Evolutionary conservation across 1,140 invertebrate species (phyloP), one percentile per base, ranked within the genome.

Genomic region (Ceratitis capitata): DNA sequence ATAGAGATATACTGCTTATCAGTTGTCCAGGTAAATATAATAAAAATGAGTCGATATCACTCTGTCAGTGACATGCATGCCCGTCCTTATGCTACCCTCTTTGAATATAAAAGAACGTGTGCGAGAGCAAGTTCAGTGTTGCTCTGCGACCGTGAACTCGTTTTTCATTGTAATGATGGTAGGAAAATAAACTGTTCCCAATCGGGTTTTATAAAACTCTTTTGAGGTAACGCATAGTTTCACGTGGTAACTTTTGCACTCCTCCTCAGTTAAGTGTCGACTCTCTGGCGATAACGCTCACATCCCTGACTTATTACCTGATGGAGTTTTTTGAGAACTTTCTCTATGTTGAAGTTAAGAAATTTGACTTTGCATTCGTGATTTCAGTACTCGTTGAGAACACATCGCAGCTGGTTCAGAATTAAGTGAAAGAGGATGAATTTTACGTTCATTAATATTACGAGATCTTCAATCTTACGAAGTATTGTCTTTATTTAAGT

Each of bases 151-250:
- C 69, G 23, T 78, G 69, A 69, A 78, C 42, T 78, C 39, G 69
- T 47, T 78, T 42, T 74, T 42, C 19, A 78, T n/a, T 2, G 5
- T 23, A 23, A 23, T 78, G 10, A 1, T 9, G 42, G 19, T 45
- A 45, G 7, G 6, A 78, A 78, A 78, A 78, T 4, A 78, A 78
- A 45, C 69, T 78, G 69, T 45, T 78, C 69, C 69, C 69, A 78
- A 47, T 45, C 69, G 42, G 69, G 69, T 78, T 78, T 47, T 26
- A 7, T 23, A 45, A 64, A 78, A 45, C 45, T 35, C 69, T 0
- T 23, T 12, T 26, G n/a, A 32, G 45, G 69, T 7, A 61, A n/a
- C 4, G 10, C 51, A 4, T 53, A 10, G 10, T 61, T 4, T 26
- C 10, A n/a, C 23, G 56, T 61, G n/a, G 39, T 10, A n/a, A 26